Evolutionary conservation across 2,888 invertebrate genomes (phyloP).

Genomic region (Dolichopus griseipennis): DNA sequence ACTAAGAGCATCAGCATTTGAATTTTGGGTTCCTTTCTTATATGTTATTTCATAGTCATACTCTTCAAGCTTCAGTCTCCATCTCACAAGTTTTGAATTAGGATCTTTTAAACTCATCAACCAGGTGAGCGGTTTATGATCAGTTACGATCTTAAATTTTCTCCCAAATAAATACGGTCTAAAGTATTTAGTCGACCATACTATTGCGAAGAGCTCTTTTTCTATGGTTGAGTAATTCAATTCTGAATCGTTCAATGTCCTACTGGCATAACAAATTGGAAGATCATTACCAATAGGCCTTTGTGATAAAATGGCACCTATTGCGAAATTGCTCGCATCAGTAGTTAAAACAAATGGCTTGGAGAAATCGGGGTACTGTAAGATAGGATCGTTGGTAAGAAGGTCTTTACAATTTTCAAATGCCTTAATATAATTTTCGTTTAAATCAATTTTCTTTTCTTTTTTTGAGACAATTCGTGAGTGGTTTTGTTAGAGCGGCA

Average conservation of each 20-base stretch:
- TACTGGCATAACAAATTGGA: slow-evolving; percentile 17
- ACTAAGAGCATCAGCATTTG: slow-evolving; percentile 20
- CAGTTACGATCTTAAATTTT: too few species aligned
- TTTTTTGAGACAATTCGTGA: slow-evolving; percentile 19
- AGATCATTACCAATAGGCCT: slow-evolving; percentile 16
- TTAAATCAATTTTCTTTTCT: slow-evolving; percentile 11
- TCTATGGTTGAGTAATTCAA: slow-evolving; percentile 5
- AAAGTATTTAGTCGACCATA: too few species aligned
- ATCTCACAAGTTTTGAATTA: slow-evolving; percentile 16
- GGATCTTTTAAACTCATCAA: slow-evolving; percentile 14
- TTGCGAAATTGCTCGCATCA: slow-evolving; percentile 17
- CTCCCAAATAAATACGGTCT: neutral
- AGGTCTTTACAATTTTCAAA: slow-evolving; percentile 20
- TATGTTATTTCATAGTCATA: slow-evolving; percentile 24
- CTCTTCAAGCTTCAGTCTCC: slow-evolving; percentile 22
- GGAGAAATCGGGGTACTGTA: slow-evolving; percentile 14
- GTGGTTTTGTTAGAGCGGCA: slow-evolving; percentile 20
- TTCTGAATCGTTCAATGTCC: slow-evolving; percentile 13
- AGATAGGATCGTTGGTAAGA: slow-evolving; percentile 16
- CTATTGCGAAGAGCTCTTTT: too few species aligned
- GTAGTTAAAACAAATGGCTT: slow-evolving; percentile 16
- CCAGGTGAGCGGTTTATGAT: slow-evolving; percentile 13
- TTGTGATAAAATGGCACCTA: slow-evolving; percentile 14
- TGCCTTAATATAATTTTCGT: slow-evolving; percentile 8
- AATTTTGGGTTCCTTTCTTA: slow-evolving; percentile 22